Conservation (phyloP, 1,140 invertebrate species). For the Watersipora subatra region DNA sequence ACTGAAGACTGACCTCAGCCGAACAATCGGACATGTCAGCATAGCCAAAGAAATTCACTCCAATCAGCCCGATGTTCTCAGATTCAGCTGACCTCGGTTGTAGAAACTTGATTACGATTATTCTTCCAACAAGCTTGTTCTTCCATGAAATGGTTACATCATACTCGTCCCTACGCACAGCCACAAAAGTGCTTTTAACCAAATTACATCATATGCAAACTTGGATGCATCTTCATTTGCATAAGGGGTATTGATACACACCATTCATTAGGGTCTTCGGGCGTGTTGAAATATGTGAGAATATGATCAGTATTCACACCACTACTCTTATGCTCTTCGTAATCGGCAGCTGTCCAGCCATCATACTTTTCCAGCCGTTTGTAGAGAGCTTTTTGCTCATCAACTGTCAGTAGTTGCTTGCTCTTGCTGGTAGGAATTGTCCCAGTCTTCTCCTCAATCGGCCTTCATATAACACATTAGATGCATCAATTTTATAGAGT, state of each 20-base stretch:
- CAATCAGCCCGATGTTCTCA: slow-evolving; percentile 23
- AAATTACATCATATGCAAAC: no score
- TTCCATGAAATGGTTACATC: no score
- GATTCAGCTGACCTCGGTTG: slow-evolving; percentile 27
- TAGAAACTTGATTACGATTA: slow-evolving; percentile 30
- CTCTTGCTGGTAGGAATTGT: not conserved
- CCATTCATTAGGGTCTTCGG: not conserved
- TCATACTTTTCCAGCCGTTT: not conserved
- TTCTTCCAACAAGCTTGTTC: no score
- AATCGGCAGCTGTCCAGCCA: not conserved
- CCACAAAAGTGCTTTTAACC: no score
- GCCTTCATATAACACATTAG: not conserved
- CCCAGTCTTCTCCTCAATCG: not conserved
- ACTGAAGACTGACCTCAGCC: not conserved
- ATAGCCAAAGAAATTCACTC: slow-evolving; percentile 34
- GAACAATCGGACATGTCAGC: slow-evolving; percentile 17
- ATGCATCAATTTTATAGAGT: no score
- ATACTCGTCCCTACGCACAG: no score
- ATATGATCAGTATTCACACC: not conserved
- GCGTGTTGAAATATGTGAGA: not conserved
- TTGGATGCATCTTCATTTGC: no score
- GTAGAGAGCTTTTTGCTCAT: not conserved
- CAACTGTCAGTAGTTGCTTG: not conserved
- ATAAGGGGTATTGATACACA: no score
- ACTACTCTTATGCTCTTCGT: not conserved